phyloP scores from a whole-genome alignment of 2,797 vertebrate species.

The Astyanax mexicanus region DNA sequence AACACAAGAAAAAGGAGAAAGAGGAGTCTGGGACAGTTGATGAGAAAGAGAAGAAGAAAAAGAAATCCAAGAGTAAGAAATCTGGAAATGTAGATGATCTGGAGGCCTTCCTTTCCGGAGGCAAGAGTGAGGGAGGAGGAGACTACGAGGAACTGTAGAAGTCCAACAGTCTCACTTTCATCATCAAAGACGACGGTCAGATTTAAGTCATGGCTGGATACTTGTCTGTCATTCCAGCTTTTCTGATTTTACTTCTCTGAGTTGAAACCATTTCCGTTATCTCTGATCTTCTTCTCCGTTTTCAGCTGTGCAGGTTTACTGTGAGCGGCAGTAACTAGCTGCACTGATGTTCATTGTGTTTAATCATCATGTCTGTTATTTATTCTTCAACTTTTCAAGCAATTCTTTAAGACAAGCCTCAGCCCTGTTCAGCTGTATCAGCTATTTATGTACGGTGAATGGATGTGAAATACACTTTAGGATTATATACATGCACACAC shows the following conservation, averaged over 20 bases:
- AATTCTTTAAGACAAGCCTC: neutral
- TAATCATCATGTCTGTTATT: neutral
- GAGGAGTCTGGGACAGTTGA: conserved; percentile 70
- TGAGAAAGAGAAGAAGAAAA: conserved; percentile 67
- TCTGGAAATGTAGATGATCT: conserved; percentile 75
- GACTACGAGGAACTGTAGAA: conserved; percentile 86
- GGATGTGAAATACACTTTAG: neutral
- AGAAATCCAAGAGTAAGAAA: conserved; percentile 70
- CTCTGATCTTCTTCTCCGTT: neutral
- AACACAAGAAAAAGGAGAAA: conserved; percentile 76
- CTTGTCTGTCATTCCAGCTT: conserved; percentile 29
- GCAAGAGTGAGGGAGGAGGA: conserved; percentile 73
- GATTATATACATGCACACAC: neutral
- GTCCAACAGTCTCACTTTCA: conserved; percentile 19
- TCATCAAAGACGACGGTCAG: neutral
- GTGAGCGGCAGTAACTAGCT: neutral
- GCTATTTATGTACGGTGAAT: neutral
- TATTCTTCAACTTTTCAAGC: conserved; percentile 1
- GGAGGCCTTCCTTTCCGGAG: conserved; percentile 84
- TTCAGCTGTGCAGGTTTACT: neutral
- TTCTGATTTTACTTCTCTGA: neutral
- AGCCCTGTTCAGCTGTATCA: conserved; percentile 4
- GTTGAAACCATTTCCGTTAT: neutral
- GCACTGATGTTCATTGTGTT: neutral
- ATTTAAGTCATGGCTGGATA: conserved; percentile 14